A percentile compares a stretch with the other conserved stretches of the same genome.
phyloP scores from a whole-genome alignment of 2,888 invertebrate genomes.

The Papilio protenor region DNA sequence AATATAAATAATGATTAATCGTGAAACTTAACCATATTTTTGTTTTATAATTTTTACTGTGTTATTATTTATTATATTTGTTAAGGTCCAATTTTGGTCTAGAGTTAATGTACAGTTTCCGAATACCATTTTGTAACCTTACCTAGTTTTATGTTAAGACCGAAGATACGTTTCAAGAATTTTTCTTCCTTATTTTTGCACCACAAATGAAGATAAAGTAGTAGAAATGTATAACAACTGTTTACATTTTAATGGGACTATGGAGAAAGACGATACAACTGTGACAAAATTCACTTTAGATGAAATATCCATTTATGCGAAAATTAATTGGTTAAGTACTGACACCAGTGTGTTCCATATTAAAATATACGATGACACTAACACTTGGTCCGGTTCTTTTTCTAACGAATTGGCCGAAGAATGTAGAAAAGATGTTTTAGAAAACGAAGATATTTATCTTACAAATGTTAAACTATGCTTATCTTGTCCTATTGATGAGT shows the following conservation, averaged over 20 bases:
- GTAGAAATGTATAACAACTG: background rate
- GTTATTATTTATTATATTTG: background rate
- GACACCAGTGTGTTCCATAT: slow-evolving; percentile 62
- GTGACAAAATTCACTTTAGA: slow-evolving; percentile 59
- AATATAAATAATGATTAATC: too few relatives aligned
- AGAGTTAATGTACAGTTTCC: background rate
- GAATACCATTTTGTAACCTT: background rate
- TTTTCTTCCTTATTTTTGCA: background rate
- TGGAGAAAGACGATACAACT: slow-evolving; percentile 32
- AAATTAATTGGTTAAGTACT: slow-evolving; percentile 62
- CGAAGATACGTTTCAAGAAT: background rate
- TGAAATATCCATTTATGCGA: slow-evolving; percentile 56
- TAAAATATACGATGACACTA: slow-evolving; percentile 59
- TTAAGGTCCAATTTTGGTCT: background rate
- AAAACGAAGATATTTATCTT: slow-evolving; percentile 59
- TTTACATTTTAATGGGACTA: background rate
- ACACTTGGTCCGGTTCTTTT: slow-evolving; percentile 66
- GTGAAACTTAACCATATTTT: background rate
- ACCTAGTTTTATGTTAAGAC: background rate
- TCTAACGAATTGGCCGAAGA: slow-evolving; percentile 58
- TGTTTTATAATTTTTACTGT: background rate
- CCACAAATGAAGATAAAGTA: background rate
- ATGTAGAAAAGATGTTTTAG: slow-evolving; percentile 56
- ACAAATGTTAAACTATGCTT: slow-evolving; percentile 57
- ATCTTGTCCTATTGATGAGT: slow-evolving; percentile 48